phyloP scores from a whole-genome alignment of 2,888 invertebrate genomes.

The Ophion costatus region DNA sequence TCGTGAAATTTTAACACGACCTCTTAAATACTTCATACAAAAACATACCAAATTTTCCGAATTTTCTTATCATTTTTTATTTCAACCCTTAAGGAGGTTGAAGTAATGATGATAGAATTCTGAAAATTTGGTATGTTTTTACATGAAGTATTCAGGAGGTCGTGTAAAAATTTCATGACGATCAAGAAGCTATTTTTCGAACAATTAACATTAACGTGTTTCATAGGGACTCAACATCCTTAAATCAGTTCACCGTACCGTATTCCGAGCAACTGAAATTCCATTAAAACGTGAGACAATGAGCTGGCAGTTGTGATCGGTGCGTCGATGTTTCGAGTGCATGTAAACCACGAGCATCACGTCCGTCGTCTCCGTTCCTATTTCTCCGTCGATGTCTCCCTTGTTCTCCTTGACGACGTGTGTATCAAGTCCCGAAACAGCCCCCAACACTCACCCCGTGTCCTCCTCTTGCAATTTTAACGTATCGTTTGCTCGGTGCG shows the following conservation, averaged over 20 bases:
- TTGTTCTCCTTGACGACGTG: conserved; percentile 10
- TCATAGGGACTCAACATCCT: too few species aligned
- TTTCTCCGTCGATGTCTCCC: conserved; percentile 26
- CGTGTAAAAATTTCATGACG: too few species aligned
- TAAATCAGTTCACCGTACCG: conserved; percentile 79
- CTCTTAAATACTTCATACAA: too few species aligned
- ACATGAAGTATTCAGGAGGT: too few species aligned
- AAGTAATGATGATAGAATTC: too few species aligned
- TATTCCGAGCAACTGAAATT: conserved; percentile 80
- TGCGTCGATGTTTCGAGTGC: conserved; percentile 71
- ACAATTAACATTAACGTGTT: too few species aligned
- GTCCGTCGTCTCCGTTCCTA: conserved; percentile 30
- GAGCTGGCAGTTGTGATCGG: conserved; percentile 82
- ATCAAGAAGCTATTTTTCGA: too few species aligned
- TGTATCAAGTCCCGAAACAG: conserved; percentile 40
- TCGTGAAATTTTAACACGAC: too few species aligned
- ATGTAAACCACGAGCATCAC: conserved; percentile 1
- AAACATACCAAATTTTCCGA: too few species aligned
- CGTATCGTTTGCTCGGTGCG: conserved; percentile 44
- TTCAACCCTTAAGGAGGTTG: too few species aligned
- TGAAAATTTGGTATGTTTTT: too few species aligned
- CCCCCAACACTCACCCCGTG: conserved; percentile 11
- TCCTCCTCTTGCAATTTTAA: conserved; percentile 42
- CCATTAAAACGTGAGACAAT: conserved; percentile 82
- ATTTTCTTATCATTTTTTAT: too few species aligned